Percentiles rank a stretch among this genome's conserved stretches.
phyloP scores from a whole-genome alignment of 2,797 vertebrate genomes.

The Pantherophis vulpinus region DNA sequence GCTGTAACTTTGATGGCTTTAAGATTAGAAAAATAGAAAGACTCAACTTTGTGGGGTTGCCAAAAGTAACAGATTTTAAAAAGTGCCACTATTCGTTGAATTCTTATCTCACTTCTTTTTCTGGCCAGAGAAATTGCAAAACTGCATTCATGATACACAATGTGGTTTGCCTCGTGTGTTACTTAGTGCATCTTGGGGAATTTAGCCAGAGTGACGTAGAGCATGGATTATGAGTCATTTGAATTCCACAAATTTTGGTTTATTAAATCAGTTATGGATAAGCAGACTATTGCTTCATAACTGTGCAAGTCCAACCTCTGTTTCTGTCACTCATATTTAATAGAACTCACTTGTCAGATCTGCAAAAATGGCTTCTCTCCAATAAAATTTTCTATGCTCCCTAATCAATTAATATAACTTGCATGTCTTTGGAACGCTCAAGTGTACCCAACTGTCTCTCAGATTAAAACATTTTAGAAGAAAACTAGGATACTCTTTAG shows the following conservation, averaged over 20 bases:
- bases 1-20: neutral
- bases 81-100: neutral
- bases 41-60: neutral
- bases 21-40: neutral
- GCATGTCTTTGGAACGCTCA: neutral
- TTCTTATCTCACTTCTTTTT: neutral
- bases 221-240: neutral
- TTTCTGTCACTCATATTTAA: neutral
- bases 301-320: neutral
- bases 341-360: neutral
- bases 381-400: neutral
- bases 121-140: neutral
- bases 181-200: neutral
- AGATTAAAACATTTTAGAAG: neutral
- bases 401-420: neutral
- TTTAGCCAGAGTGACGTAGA: neutral
- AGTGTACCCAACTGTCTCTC: neutral
- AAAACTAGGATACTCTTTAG: neutral
- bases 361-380: neutral
- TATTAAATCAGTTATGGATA: neutral
- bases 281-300: neutral
- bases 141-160: neutral
- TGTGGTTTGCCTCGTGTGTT: neutral
- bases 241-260: neutral
- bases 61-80: neutral